Evolutionary conservation across 2,888 invertebrate species (phyloP).

Genomic region (Parochlus steinenii): DNA sequence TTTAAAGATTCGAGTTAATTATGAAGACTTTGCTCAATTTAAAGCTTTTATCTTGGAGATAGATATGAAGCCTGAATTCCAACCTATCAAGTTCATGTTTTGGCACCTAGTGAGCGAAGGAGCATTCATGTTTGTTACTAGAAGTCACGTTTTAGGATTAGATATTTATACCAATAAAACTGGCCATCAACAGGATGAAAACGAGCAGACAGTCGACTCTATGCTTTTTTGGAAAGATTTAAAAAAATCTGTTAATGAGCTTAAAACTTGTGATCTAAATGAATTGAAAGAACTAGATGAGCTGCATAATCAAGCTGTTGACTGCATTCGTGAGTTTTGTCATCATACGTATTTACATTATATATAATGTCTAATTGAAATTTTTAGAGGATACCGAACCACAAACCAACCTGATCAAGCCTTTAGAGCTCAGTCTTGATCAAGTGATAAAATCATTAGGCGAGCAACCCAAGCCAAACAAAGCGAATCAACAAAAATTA

Average conservation of each 20-base stretch:
- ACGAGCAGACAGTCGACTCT: neutral
- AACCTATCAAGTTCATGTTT: constrained; percentile 1
- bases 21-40: constrained; percentile 1
- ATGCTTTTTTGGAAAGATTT: constrained; percentile 5
- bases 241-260: neutral
- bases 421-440: too few species aligned
- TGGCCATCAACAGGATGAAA: neutral
- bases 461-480: too few species aligned
- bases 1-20: constrained; percentile 1
- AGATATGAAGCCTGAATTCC: neutral
- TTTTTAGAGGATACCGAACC: too few species aligned
- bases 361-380: too few species aligned
- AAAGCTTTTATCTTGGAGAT: neutral
- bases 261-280: neutral
- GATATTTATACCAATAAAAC: neutral
- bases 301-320: neutral
- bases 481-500: too few species aligned
- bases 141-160: neutral
- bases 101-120: constrained; percentile 4
- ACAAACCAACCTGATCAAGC: too few species aligned
- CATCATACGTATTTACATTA: too few species aligned
- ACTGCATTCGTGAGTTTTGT: too few species aligned
- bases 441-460: too few species aligned
- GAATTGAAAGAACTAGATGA: constrained; percentile 3
- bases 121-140: constrained; percentile 7